Evolutionary conservation across 2,888 invertebrate genomes (phyloP), one percentile per base, ranked within the genome.

Genomic region (Drosophila austrosaltans): DNA sequence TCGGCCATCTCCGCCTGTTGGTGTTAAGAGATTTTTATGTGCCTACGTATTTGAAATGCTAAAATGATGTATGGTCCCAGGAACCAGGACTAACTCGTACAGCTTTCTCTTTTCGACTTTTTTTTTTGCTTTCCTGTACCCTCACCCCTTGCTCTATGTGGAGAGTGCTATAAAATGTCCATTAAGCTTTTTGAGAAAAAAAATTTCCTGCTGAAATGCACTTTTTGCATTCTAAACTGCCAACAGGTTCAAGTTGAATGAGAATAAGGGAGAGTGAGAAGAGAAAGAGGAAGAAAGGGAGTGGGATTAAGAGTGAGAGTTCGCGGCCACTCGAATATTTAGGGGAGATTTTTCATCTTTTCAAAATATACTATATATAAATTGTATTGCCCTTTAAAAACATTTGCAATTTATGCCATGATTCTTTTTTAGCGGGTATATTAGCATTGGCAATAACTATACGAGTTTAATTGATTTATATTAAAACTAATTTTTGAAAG

Each of bases 21-120:
- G 76, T 75, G 76, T 63, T 76, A 70, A 77, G 69, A 77, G 76
- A 77, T 77, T 77, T 77, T 76, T 77, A 77, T 77, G 77, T 76
- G 76, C 77, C 76, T 77, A 76, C 73, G 67, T 67, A 77, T 76
- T 76, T 73, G 63, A 77, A 77, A 77, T 73, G 73, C 63, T 70
- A 70, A 73, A 73, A 76, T 77, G 77, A 77, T 77, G 73, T 68
- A 77, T 77, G 77, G 66, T 64, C 44, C 22, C 3, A 48, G 48
- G 48, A 66, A 60, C 66, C 57, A 20, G 66, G 28, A 62, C 40
- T 59, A 60, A 44, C 70, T 61, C 48, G 12, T 54, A 60, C 71
- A 40, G 42, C 40, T 61, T 42, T 10, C 48, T 30, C 48, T 61
- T 28, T 39, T 54, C 32, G n/a, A 20, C 42, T 66, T 58, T 59